Percentiles rank a stretch among this genome's conserved stretches.
These are phyloP conservation scores for Danio kyathit DNA, from an alignment of 2,797 vertebrate genomes.

Conservation along the genomic window DNA sequence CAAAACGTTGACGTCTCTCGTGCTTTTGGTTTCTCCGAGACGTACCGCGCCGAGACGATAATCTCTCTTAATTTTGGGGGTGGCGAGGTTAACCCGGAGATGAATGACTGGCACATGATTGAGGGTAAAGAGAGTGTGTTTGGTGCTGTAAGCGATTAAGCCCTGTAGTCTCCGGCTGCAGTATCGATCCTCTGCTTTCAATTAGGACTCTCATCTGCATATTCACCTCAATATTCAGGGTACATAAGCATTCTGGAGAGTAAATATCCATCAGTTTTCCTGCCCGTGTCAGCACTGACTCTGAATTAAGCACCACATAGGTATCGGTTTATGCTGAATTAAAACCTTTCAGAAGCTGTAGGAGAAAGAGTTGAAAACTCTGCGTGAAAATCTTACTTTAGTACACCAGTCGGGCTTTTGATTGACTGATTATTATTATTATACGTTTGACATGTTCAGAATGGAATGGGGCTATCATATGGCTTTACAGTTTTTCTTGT, in stretches of 20 bases:
- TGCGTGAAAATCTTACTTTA: too few species aligned
- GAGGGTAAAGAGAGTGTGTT: slow-evolving; percentile 23
- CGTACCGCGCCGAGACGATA: slow-evolving; percentile 63
- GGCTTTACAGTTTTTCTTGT: too few species aligned
- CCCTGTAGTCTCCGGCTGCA: slow-evolving; percentile 35
- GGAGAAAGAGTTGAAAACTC: too few species aligned
- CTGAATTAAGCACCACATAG: slow-evolving; percentile 3
- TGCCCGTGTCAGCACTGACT: slow-evolving; percentile 54
- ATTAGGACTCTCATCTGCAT: slow-evolving; percentile 60
- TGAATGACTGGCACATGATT: slow-evolving; percentile 48
- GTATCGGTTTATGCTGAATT: not conserved
- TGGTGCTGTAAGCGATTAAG: slow-evolving; percentile 18
- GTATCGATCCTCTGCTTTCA: slow-evolving; percentile 57
- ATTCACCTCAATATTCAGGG: slow-evolving; percentile 61
- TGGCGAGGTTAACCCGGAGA: slow-evolving; percentile 64
- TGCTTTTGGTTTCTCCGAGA: slow-evolving; percentile 53
- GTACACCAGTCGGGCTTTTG: too few species aligned
- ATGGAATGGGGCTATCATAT: too few species aligned
- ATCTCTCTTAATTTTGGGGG: slow-evolving; percentile 68
- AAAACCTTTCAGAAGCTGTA: not conserved
- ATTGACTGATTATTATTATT: too few species aligned
- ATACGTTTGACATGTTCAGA: too few species aligned
- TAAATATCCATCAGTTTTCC: slow-evolving; percentile 58
- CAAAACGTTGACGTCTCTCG: slow-evolving; percentile 68
- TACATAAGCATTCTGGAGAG: slow-evolving; percentile 57